A percentile compares a stretch with the other conserved stretches of the same genome.
Evolutionary conservation across 2,888 invertebrate genomes (phyloP).

Genomic region (Yponomeuta sedellus): DNA sequence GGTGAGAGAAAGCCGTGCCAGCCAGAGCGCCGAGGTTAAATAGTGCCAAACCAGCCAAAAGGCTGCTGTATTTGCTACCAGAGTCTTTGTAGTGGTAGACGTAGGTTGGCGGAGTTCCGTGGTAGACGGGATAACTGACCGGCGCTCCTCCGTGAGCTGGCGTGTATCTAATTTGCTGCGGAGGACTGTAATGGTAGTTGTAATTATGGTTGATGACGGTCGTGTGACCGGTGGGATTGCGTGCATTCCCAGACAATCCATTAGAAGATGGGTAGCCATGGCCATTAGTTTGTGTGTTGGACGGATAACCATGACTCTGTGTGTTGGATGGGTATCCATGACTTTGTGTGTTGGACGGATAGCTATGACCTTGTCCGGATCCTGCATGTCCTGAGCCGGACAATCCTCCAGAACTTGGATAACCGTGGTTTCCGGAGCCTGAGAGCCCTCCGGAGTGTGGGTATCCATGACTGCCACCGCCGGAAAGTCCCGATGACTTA

Average conservation of each 20-base stretch:
- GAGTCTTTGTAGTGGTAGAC: slow-evolving; percentile 62
- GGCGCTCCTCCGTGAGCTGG: slow-evolving; percentile 44
- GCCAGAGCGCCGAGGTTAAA: slow-evolving; percentile 59
- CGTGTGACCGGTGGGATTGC: slow-evolving; percentile 23
- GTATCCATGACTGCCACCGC: slow-evolving; percentile 29
- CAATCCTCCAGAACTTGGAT: slow-evolving; percentile 32
- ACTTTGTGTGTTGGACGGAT: slow-evolving; percentile 22
- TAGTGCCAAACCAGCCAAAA: slow-evolving; percentile 57
- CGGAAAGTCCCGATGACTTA: slow-evolving; percentile 17
- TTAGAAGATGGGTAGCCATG: slow-evolving; percentile 22
- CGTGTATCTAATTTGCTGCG: slow-evolving; percentile 53
- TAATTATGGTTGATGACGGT: slow-evolving; percentile 53
- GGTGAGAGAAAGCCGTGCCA: slow-evolving; percentile 32
- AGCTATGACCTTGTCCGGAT: slow-evolving; percentile 21
- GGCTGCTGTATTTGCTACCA: slow-evolving; percentile 61
- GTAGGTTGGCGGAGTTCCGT: slow-evolving; percentile 53
- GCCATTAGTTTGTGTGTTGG: background rate
- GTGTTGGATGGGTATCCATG: slow-evolving; percentile 39
- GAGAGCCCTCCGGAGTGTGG: slow-evolving; percentile 33
- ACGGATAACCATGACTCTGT: slow-evolving; percentile 21
- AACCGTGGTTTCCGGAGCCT: slow-evolving; percentile 28
- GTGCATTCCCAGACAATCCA: slow-evolving; percentile 29
- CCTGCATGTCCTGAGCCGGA: slow-evolving; percentile 29
- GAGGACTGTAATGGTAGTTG: slow-evolving; percentile 59
- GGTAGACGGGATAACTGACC: slow-evolving; percentile 54